Evolutionary conservation across 2,113 vertebrate species (phyloP).

Genomic region (Rhizomys pruinosus): DNA sequence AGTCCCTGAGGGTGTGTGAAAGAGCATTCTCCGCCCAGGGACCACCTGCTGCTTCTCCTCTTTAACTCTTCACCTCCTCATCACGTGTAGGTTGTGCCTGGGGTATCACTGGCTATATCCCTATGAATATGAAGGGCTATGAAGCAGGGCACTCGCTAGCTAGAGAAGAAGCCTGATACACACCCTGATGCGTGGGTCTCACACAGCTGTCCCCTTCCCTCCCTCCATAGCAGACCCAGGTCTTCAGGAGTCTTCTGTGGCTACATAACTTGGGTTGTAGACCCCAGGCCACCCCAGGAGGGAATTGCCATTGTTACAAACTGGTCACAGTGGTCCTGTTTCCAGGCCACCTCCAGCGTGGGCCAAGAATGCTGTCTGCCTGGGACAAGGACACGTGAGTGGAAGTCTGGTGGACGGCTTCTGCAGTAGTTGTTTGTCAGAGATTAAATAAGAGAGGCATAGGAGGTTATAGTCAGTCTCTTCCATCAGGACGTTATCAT

Average conservation of each 20-base stretch:
- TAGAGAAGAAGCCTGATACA: background rate
- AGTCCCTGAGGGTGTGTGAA: background rate
- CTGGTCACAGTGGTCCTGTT: too few relatives aligned
- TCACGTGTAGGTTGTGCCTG: background rate
- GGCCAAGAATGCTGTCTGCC: background rate
- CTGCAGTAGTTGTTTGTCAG: background rate
- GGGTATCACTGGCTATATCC: accelerated
- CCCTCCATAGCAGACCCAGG: background rate
- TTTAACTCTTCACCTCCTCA: background rate
- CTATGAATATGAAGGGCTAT: background rate
- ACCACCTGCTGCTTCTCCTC: background rate
- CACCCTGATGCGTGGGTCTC: background rate
- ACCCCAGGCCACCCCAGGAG: background rate
- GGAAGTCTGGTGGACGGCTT: background rate
- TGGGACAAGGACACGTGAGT: too few relatives aligned
- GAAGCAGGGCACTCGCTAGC: background rate
- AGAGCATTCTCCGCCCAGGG: background rate
- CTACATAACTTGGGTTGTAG: background rate
- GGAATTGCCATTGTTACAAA: background rate
- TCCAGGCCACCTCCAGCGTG: background rate
- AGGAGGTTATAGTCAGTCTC: background rate
- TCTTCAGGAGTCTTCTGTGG: background rate
- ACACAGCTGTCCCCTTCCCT: background rate
- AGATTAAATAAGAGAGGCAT: background rate
- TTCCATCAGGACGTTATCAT: background rate